Conservation (phyloP, 30 jellyfish, hydroid and myxozoan species). For the Hydractinia echinata region DNA sequence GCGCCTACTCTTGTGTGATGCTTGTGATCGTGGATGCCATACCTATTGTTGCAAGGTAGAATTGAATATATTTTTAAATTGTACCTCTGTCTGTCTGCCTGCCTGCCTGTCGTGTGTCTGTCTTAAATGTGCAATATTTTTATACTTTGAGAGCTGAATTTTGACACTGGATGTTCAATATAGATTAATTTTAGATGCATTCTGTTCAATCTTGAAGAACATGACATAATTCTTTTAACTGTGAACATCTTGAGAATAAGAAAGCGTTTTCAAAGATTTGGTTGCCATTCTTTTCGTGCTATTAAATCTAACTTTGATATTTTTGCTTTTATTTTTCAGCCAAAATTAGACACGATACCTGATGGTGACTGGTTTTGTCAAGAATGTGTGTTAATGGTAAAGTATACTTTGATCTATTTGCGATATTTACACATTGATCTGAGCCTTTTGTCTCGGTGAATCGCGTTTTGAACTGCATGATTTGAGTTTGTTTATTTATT, state of each 20-base stretch:
- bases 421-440: background rate
- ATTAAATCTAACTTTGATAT: too few species aligned
- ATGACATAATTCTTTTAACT: too few species aligned
- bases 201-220: too few species aligned
- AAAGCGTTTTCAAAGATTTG: too few species aligned
- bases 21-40: constrained; percentile 98
- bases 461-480: background rate
- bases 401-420: background rate
- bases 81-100: background rate
- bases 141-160: too few species aligned
- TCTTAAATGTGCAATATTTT: too few species aligned
- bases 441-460: background rate
- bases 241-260: too few species aligned
- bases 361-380: constrained; percentile 97
- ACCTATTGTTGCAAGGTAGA: constrained; percentile 83
- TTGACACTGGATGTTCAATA: too few species aligned
- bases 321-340: constrained; percentile 35
- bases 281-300: too few species aligned
- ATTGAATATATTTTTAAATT: background rate
- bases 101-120: background rate
- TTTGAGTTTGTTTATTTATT: background rate
- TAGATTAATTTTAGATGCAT: too few species aligned
- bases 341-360: constrained; percentile 75
- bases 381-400: constrained; percentile 87
- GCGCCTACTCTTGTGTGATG: constrained; percentile 77